Base-by-base conservation (phyloP, 2,888 invertebrate species). In the Rhorus exstirpatorius region DNA sequence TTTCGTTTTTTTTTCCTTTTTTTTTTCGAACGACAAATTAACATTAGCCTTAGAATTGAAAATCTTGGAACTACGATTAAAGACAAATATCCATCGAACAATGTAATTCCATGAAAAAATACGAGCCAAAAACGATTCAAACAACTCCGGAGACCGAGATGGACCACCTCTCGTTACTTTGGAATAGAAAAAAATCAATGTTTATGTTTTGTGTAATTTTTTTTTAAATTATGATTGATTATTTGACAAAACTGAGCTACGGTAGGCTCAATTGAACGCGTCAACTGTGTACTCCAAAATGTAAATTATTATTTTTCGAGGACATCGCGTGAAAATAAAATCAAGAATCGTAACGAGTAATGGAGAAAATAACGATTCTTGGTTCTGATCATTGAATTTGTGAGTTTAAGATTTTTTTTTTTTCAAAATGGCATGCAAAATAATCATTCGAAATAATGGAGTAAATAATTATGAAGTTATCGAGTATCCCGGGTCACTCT, bases 41-140 rank as follows among this genome's bases (percentile, higher is more conserved):
- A 75, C 75, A 44, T 8, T 21, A 46, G 46, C 60, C 72, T 72
- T 72, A 31, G 6, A 38, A 38, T 63, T 55, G 53, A 63, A 70
- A 60, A 65, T 70, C 38, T 49, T 60, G 41, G 17, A 58, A 76
- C 21, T 24, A 70, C 26, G 12, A 79, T 12, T 24, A 67, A 26
- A 71, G 51, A 61, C 51, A 21, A 46, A 44, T 58, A 26, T 63
- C 53, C 75, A 80, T 44, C 49, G 68, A 68, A 61, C 58, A 21
- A 26, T 41, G 26, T n/a, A 21, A 35, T 63, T 51, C 24, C 41
- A 14, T 26, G 24, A 35, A 55, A 55, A 38, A 53, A 46, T 67
- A 70, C 8, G 17, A 75, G 49, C 41, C 51, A 24, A 49, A 24
- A 79, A 79, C 67, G 60, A 63, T 51, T 58, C 38, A 31, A 79